Base-by-base conservation (phyloP, 2,888 invertebrate genomes). In the Cheilosia vulpina region DNA sequence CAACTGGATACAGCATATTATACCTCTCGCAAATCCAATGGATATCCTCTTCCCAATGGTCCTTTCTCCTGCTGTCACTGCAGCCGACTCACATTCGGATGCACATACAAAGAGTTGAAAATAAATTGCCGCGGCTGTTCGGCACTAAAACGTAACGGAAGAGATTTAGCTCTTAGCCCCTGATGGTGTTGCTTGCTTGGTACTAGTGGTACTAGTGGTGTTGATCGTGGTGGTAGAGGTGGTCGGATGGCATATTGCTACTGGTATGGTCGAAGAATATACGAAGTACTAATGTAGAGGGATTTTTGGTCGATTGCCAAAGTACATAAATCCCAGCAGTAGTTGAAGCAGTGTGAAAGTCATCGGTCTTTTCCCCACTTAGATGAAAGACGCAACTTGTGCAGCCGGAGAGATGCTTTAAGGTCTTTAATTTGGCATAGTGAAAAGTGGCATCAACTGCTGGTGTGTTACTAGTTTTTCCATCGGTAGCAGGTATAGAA, bases 261-360 rank as follows among this genome's bases (percentile, higher is more conserved):
- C 17, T 19, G 47, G 47, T 47, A 47, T 45, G 62, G 38, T 58
- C 27, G 17, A 21, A 27, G 50, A 43, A 27, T 52, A 50, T 34
- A 63, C 55, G 55, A 52, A 58, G 71, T 63, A 71, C 65, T 79
- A 79, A 79, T 79, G 71, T 79, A 58, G 45, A 71, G 41, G 71
- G 71, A 65, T 58, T 65, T 77, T 71, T 79, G 78, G 78, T 79
- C 78, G 65, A 72, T 79, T 79, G 71, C 78, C 78, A 79, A 79
- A 72, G 78, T 72, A 63, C 78, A 79, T 72, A 79, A 79, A 79
- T 79, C 78, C 38, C 57, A 72, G 58, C 57, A 63, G 71, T 50
- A 72, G 65, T 45, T 63, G 69, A 50, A 57, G 69, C 47, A 78
- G 78, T 72, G 78, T 65, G 71, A 79, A 79, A 79, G 65, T 79